These are phyloP conservation scores for Pantherophis guttatus DNA, from an alignment of 2,113 vertebrate species.

Conservation along the genomic window DNA sequence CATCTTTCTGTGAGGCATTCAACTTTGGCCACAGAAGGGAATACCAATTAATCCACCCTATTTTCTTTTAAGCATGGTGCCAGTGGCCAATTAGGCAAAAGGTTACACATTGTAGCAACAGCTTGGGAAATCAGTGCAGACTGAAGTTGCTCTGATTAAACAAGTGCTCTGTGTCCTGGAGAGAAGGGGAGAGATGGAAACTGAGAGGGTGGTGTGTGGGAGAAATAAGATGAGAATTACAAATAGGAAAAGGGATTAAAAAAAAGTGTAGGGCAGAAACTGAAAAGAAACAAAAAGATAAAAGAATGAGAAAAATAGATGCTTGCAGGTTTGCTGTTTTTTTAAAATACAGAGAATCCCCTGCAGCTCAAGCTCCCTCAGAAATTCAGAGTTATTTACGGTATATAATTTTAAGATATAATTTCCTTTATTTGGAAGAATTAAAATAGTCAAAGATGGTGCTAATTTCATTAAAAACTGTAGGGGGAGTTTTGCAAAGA, in stretches of 20 bases:
- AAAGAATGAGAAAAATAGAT: background rate
- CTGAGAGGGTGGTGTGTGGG: background rate
- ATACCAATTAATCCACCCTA: conserved; percentile 30
- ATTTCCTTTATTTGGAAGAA: background rate
- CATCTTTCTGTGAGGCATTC: background rate
- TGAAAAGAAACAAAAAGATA: background rate
- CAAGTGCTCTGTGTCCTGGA: conserved; percentile 52
- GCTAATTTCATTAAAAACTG: background rate
- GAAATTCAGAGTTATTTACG: background rate
- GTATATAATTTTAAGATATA: background rate
- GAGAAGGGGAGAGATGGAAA: background rate
- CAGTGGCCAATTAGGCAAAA: conserved; percentile 58
- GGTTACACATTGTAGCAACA: conserved; percentile 15
- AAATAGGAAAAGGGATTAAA: background rate
- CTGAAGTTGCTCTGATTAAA: conserved; percentile 36
- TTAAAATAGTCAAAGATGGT: background rate
- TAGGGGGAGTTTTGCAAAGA: background rate
- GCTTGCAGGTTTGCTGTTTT: background rate
- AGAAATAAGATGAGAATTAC: conserved; percentile 10
- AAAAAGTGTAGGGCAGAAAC: background rate
- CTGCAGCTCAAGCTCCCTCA: background rate
- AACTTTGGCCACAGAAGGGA: conserved; percentile 19
- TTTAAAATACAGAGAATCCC: background rate
- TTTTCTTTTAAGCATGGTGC: conserved; percentile 18
- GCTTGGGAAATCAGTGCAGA: background rate